These are phyloP conservation scores for Prochilodus magdalenae DNA, from an alignment of 2,113 vertebrate genomes.

Conservation along the genomic window DNA sequence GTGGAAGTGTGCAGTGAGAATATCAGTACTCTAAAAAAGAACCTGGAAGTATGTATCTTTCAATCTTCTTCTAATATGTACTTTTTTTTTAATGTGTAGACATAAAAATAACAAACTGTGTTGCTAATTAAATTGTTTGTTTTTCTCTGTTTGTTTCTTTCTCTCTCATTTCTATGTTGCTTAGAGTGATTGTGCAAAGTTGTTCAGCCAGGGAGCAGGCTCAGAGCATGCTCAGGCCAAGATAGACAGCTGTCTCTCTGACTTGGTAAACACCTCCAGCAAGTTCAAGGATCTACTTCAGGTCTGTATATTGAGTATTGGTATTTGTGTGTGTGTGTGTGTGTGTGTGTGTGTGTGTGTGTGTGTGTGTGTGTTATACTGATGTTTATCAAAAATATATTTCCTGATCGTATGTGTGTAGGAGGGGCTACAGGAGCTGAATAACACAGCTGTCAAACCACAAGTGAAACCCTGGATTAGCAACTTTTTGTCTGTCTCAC, in stretches of 20 bases:
- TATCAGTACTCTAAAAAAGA: slow-evolving; percentile 95
- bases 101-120: too few species aligned
- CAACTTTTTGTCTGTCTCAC: slow-evolving; percentile 92
- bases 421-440: slow-evolving; percentile 93
- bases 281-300: slow-evolving; percentile 96
- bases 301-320: slow-evolving; percentile 70
- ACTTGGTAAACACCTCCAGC: slow-evolving; percentile 89
- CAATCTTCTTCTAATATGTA: not conserved
- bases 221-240: slow-evolving; percentile 90
- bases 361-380: not conserved
- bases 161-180: slow-evolving; percentile 3
- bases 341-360: not conserved
- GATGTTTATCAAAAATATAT: slow-evolving; percentile 13
- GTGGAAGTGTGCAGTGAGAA: slow-evolving; percentile 97
- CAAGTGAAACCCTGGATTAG: slow-evolving; percentile 99
- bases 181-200: slow-evolving; percentile 92
- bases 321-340: not conserved
- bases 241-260: slow-evolving; percentile 95
- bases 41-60: slow-evolving; percentile 84
- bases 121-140: too few species aligned
- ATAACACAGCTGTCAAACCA: slow-evolving; percentile 91
- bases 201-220: slow-evolving; percentile 87
- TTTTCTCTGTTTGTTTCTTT: too few species aligned
- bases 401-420: slow-evolving; percentile 59
- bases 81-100: too few species aligned